These are phyloP conservation scores for Cryptocheilus praepositus DNA, from an alignment of 2,888 invertebrate genomes.

Conservation along the genomic window DNA sequence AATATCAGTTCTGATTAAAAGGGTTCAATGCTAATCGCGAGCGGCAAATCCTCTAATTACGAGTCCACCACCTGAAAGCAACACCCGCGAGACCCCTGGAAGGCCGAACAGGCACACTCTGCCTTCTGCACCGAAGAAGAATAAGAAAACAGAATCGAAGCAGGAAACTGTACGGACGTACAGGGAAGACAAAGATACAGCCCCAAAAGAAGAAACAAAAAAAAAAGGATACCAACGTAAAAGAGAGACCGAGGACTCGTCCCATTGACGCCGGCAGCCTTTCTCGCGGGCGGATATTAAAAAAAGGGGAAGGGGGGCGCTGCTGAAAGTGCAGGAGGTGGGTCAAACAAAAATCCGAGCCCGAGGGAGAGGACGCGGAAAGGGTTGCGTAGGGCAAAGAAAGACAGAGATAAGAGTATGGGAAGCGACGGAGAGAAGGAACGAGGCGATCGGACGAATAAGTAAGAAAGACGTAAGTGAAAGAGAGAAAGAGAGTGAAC, in stretches of 20 bases:
- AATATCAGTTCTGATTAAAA: too few relatives aligned
- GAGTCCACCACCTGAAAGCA: too few relatives aligned
- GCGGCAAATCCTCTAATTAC: too few relatives aligned
- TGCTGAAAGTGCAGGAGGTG: slow-evolving; percentile 14
- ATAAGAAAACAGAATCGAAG: background rate
- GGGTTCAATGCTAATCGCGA: too few relatives aligned
- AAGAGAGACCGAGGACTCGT: slow-evolving; percentile 30
- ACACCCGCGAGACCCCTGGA: too few relatives aligned
- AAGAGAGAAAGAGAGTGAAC: slow-evolving; percentile 35
- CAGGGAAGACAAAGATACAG: slow-evolving; percentile 7
- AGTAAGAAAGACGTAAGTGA: slow-evolving; percentile 15
- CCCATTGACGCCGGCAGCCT: slow-evolving; percentile 51
- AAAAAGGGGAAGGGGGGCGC: slow-evolving; percentile 34
- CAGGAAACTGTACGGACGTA: background rate
- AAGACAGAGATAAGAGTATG: background rate
- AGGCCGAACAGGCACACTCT: too few relatives aligned
- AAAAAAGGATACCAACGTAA: slow-evolving; percentile 9
- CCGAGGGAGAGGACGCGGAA: slow-evolving; percentile 10
- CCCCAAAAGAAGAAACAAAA: background rate
- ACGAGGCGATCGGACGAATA: background rate
- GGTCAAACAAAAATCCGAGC: slow-evolving; percentile 24
- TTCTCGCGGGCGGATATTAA: slow-evolving; percentile 51
- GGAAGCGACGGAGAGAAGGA: slow-evolving; percentile 8
- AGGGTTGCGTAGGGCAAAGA: background rate
- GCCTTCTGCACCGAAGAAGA: background rate